phyloP scores from a whole-genome alignment of 37 sponge, comb jelly and placozoan genomes.

The Aphrocallistes beatrix region DNA sequence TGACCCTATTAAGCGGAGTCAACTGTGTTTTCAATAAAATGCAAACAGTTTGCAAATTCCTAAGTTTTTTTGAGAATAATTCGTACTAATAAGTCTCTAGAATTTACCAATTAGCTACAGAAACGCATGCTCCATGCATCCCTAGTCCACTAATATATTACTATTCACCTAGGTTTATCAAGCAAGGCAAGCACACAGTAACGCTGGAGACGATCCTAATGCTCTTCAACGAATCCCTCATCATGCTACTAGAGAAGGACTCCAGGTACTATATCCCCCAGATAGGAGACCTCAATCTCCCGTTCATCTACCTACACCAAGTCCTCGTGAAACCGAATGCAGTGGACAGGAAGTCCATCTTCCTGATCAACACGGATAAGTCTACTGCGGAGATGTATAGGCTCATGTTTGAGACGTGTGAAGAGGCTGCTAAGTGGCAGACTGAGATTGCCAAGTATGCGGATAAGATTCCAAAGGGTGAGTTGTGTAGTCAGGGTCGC shows the following conservation, averaged over 20 bases:
- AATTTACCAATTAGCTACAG: no score
- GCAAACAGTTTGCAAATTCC: no score
- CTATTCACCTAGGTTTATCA: slow-evolving; percentile 6
- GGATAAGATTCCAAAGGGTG: not conserved
- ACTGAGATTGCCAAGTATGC: not conserved
- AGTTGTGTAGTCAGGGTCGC: no score
- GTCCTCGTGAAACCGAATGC: not conserved
- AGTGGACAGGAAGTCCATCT: not conserved
- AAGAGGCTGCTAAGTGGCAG: not conserved
- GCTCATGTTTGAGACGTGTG: not conserved
- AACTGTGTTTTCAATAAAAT: no score
- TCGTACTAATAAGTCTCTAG: no score
- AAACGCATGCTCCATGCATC: no score
- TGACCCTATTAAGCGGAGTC: no score
- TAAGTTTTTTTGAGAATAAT: no score
- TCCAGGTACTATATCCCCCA: not conserved
- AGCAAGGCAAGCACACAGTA: slow-evolving; percentile 6
- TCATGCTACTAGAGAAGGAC: slow-evolving; percentile 3
- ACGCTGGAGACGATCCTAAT: not conserved
- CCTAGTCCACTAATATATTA: no score
- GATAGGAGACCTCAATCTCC: not conserved
- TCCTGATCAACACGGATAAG: not conserved
- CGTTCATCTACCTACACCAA: not conserved
- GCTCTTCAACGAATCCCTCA: not conserved
- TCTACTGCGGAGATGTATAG: not conserved